Evolutionary conservation across 35 echinoderm and acorn worm genomes (phyloP).

Genomic region (Apostichopus japonicus): DNA sequence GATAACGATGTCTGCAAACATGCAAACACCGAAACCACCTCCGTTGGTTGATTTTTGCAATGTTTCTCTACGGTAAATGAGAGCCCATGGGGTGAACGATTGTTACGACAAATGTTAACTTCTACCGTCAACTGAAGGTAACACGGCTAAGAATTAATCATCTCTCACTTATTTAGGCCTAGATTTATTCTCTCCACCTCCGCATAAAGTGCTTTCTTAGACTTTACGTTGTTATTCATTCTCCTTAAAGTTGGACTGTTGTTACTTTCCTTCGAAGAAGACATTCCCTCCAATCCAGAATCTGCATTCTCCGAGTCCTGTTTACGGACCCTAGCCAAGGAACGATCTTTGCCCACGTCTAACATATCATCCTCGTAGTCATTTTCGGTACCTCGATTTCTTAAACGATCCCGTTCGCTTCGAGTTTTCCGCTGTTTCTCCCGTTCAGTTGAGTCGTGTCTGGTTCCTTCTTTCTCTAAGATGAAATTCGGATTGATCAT

Average conservation of each 20-base stretch:
- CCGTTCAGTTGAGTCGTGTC: neutral
- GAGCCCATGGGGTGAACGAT: too few species aligned
- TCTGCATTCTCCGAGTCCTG: conserved; percentile 10
- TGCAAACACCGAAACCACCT: too few species aligned
- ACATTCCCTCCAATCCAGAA: conserved; percentile 30
- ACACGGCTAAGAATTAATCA: neutral
- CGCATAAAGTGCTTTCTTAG: conserved; percentile 31
- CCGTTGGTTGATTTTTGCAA: too few species aligned
- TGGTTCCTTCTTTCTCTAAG: conserved; percentile 2
- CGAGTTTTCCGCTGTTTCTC: conserved; percentile 54
- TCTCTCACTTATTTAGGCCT: neutral
- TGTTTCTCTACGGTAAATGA: too few species aligned
- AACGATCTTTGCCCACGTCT: neutral
- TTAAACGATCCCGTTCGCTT: conserved; percentile 38
- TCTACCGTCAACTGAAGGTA: too few species aligned
- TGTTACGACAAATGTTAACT: too few species aligned
- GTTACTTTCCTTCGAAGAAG: conserved; percentile 26
- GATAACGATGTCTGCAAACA: too few species aligned
- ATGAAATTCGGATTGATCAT: conserved; percentile 40
- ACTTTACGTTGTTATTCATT: conserved; percentile 18
- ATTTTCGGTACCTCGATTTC: conserved; percentile 24
- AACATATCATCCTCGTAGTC: conserved; percentile 1
- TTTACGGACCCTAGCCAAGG: neutral
- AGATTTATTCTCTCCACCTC: conserved; percentile 31
- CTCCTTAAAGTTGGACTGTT: conserved; percentile 21